A percentile compares a stretch with the other conserved stretches of the same genome.
These are phyloP conservation scores for Chrysogorgia sp. DNA, from an alignment of 92 coral and sea anemone species.

Conservation along the genomic window DNA sequence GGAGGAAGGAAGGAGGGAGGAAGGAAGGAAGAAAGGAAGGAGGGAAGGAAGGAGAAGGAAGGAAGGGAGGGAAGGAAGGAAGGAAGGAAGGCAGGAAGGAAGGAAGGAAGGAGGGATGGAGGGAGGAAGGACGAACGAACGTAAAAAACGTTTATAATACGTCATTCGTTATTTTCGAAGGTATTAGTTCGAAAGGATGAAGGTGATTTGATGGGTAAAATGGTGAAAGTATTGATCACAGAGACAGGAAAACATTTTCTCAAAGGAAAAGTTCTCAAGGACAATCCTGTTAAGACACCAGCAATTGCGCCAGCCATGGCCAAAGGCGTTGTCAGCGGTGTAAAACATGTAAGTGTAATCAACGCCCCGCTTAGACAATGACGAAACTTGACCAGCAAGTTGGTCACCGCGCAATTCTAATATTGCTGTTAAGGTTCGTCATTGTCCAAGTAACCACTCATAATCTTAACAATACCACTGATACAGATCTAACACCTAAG, in stretches of 20 bases:
- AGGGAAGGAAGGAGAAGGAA: no score
- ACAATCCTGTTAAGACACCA: conserved; percentile 75
- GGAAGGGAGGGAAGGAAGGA: no score
- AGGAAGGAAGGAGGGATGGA: no score
- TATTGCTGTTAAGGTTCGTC: no score
- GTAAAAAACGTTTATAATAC: neutral
- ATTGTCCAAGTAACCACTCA: no score
- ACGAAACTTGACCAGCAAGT: no score
- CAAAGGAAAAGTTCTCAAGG: conserved; percentile 70
- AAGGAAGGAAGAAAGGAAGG: no score
- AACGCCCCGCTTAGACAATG: no score
- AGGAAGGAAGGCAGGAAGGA: no score
- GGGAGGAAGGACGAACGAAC: neutral
- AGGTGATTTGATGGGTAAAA: conserved; percentile 94
- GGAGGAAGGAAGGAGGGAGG: no score
- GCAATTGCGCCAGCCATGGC: conserved; percentile 92
- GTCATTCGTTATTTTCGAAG: conserved; percentile 38
- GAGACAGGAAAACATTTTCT: conserved; percentile 87
- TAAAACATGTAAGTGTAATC: conserved; percentile 43
- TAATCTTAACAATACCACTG: no score
- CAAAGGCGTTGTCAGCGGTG: conserved; percentile 94
- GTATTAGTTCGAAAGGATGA: conserved; percentile 92
- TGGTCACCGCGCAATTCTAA: no score
- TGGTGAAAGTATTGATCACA: conserved; percentile 79
- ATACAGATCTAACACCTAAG: neutral